Base-by-base conservation (phyloP, 2,797 vertebrate genomes). In the Erethizon dorsatum region DNA sequence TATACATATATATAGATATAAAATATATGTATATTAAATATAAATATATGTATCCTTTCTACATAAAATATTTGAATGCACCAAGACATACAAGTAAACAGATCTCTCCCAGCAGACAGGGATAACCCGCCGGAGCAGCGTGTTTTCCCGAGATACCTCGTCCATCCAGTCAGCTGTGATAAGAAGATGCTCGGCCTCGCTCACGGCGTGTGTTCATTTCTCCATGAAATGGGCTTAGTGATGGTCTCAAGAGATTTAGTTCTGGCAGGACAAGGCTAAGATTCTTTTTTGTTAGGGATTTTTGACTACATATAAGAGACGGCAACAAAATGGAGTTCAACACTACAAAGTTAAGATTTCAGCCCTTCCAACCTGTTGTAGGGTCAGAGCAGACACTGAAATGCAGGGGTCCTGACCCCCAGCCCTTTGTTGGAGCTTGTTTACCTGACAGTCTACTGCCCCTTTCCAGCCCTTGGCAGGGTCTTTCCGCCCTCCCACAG, bases 151-250 rank as follows among this genome's bases (percentile, higher is more conserved):
- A n/a, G 63, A 52, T 59, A 33, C 37, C 10, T 79, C 69, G 24
- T 18, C 17, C 1, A 61, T 83, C 5, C 57, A 41, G 31, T 67
- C 52, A 54, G 15, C 61, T 50, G 24, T 28, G 33, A 85, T n/a
- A 3, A 69, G 78, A 57, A 26, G 37, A 56, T 1, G 83, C 2
- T 20, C 59, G 14, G 56, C 22, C 80, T 22, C 0, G 4, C 31
- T 77, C 28, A 83, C 0, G 13, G 11, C 31, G 14, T 50, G 9
- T 96, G 83, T 41, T 92, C 89, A 78, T 54, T 18, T 78, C 47
- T 83, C 67, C 95, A 84, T 86, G 73, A 88, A 97, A 94, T 73
- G 52, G 37, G 41, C 20, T 91, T 75, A 77, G 37, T 20, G 45
- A 67, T 79, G 18, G 45, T 93, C 88, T 86, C 79, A 45, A 84